Base-by-base conservation (phyloP, 2,888 invertebrate genomes). In the Anorthoa munda region DNA sequence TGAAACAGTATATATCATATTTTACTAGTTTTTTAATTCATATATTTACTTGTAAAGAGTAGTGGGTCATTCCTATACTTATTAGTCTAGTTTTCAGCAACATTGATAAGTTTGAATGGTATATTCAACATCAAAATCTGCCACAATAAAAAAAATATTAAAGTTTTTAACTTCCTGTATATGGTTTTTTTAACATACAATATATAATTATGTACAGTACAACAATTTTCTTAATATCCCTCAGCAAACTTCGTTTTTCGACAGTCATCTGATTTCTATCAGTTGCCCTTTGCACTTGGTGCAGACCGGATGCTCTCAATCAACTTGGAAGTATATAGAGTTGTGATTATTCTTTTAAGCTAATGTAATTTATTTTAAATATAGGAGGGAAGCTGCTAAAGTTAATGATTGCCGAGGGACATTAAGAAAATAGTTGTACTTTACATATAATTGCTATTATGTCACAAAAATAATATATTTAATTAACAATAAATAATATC, bases 401-500 rank as follows among this genome's bases (percentile, higher is more conserved):
- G 9, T 39, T 1, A 1, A 39, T 39, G 39, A 9, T 39, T 39
- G 39, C 39, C 39, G 39, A 39, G 39, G 39, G 7, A 39, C 39
- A 39, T 39, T 39, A 39, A 39, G 39, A 39, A 39, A 9, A 39
- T 39, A 1, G 39, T 39, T 39, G 7, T 39, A 39, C 39, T 39
- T 9, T 39, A 39, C 0, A 39, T 39, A 39, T 39, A 9, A 39
- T 9, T 46, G 23, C 45, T 46, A 26, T 23, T 11, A 76, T 50
- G 11, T 78, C 18, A 46, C 51, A 71, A 31, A 71, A 31, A 48
- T 17, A 48, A 59, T 31, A 50, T 63, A 2, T 51, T 51, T 17
- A 48, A 21, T 15, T 7, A n/a, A 17, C 26, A 74, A 71, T 58
- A 68, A 71, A 71, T 68, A 70, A 72, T 55, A 59, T 31, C 4